phyloP scores from a whole-genome alignment of 2,113 vertebrate genomes.

The Dendropsophus ebraccatus region DNA sequence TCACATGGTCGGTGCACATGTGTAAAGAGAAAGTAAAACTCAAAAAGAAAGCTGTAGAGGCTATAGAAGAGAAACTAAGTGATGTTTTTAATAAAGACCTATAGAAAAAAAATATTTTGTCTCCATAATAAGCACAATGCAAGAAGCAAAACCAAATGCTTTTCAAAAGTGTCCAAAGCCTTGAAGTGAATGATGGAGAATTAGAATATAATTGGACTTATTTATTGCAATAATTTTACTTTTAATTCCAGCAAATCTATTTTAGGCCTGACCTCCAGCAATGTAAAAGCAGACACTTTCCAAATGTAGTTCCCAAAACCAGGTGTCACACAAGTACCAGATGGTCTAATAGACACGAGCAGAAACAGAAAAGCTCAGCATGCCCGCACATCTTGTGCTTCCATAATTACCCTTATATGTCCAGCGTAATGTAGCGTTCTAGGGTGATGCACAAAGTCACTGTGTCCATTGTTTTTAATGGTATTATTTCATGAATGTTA shows the following conservation, averaged over 20 bases:
- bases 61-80: too few relatives aligned
- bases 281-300: background rate
- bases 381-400: background rate
- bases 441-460: background rate
- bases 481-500: background rate
- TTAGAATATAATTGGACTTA: background rate
- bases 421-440: background rate
- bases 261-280: background rate
- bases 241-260: background rate
- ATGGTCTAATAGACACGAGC: slow-evolving; percentile 14
- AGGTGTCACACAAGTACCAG: background rate
- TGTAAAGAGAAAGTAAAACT: too few relatives aligned
- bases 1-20: too few relatives aligned
- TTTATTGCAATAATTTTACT: background rate
- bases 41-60: too few relatives aligned
- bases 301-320: background rate
- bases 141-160: too few relatives aligned
- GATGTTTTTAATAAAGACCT: too few relatives aligned
- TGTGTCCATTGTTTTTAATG: background rate
- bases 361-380: background rate
- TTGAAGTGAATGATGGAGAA: too few relatives aligned
- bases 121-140: too few relatives aligned
- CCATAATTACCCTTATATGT: background rate
- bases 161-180: too few relatives aligned
- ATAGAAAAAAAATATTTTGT: too few relatives aligned